These are phyloP conservation scores for Chloroceryle aenea DNA, from an alignment of 2,113 vertebrate species.

Conservation along the genomic window DNA sequence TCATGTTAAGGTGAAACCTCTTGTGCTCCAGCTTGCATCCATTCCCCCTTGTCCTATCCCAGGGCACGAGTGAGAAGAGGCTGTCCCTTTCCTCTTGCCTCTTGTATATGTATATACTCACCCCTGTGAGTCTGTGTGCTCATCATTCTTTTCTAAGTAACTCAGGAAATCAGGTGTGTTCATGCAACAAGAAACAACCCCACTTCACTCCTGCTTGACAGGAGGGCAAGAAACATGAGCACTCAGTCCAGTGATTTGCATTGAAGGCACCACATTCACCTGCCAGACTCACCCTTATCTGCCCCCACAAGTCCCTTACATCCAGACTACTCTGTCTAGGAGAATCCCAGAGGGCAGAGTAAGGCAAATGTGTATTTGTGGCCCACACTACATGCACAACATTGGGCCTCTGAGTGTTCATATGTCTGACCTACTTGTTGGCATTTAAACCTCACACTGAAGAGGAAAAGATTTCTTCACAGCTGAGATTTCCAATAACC, in stretches of 20 bases:
- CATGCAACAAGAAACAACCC: not conserved
- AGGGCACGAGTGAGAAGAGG: too few relatives aligned
- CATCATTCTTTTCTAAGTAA: not conserved
- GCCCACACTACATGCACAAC: not conserved
- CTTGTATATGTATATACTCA: too few relatives aligned
- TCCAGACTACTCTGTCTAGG: not conserved
- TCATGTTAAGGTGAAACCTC: too few relatives aligned
- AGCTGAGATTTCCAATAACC: not conserved
- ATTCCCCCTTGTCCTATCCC: too few relatives aligned
- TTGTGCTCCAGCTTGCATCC: too few relatives aligned
- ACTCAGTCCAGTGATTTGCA: not conserved
- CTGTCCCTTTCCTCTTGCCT: too few relatives aligned
- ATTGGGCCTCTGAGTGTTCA: not conserved
- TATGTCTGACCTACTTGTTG: not conserved
- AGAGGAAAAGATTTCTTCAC: not conserved
- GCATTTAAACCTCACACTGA: not conserved
- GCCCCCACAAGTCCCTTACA: not conserved
- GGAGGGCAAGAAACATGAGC: not conserved
- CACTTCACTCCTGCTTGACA: not conserved
- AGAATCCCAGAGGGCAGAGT: not conserved
- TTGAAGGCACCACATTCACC: not conserved
- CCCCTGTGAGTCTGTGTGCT: not conserved
- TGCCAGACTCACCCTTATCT: not conserved
- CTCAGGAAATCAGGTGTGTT: not conserved
- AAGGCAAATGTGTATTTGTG: not conserved